A percentile compares a stretch with the other conserved stretches of the same genome.
phyloP scores from a whole-genome alignment of 2,888 invertebrate species.

The Busseola fusca region DNA sequence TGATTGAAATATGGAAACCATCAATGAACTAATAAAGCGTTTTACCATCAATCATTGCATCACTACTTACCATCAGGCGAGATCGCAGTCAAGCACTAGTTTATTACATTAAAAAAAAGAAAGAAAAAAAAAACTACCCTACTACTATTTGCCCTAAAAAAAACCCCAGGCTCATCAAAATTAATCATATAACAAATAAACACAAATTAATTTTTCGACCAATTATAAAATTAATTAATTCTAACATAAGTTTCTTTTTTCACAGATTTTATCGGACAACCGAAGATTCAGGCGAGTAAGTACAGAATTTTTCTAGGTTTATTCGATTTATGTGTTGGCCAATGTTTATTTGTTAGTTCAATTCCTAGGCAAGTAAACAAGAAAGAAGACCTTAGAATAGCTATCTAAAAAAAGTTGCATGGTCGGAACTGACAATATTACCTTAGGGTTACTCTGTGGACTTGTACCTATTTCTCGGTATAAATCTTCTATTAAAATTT shows the following conservation, averaged over 20 bases:
- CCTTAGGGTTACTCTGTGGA: not conserved
- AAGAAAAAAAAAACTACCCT: too few species aligned
- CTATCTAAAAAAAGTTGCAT: not conserved
- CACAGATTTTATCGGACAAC: slow-evolving; percentile 32
- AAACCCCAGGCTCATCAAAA: not conserved
- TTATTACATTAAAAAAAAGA: too few species aligned
- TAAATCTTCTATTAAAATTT: not conserved
- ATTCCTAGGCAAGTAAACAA: not conserved
- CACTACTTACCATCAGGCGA: too few species aligned
- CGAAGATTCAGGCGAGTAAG: slow-evolving; percentile 20
- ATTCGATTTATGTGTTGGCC: not conserved
- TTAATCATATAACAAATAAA: not conserved
- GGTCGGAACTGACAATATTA: not conserved
- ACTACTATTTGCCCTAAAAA: too few species aligned
- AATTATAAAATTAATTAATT: slow-evolving; percentile 23
- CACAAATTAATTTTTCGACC: slow-evolving; percentile 8
- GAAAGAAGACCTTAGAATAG: not conserved
- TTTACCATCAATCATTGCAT: too few species aligned
- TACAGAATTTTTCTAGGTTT: not conserved
- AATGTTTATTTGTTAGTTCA: not conserved
- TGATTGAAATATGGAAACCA: not conserved
- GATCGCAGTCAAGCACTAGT: too few species aligned
- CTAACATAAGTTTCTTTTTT: slow-evolving; percentile 26
- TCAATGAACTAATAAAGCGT: slow-evolving; percentile 3
- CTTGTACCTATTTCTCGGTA: not conserved